Evolutionary conservation across 2,888 invertebrate genomes (phyloP).

Genomic region (Leptinotarsa haldemani): DNA sequence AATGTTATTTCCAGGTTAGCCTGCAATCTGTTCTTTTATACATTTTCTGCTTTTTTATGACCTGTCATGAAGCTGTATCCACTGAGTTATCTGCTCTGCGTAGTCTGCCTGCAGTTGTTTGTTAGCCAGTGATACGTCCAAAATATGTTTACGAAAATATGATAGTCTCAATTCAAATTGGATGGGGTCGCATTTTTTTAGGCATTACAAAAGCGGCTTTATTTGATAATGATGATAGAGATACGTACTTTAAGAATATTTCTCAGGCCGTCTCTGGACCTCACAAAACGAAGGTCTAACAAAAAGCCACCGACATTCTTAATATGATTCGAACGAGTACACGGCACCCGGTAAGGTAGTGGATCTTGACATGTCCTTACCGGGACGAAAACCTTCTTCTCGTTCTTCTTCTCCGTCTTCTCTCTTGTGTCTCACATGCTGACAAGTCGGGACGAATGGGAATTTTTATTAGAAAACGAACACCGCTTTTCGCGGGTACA

Average conservation of each 20-base stretch:
- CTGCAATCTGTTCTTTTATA: no score
- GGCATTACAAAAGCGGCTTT: no score
- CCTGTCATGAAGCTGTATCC: no score
- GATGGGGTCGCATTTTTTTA: no score
- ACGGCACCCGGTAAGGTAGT: constrained; percentile 53
- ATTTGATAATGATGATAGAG: neutral
- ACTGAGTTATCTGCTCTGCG: no score
- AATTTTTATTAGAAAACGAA: constrained; percentile 51
- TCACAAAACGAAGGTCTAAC: constrained; percentile 24
- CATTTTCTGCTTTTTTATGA: no score
- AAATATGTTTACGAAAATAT: no score
- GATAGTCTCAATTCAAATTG: no score
- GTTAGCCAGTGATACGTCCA: no score
- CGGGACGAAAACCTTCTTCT: constrained; percentile 35
- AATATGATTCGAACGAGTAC: constrained; percentile 35
- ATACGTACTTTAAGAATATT: neutral
- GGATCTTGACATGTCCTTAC: constrained; percentile 51
- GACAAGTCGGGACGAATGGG: constrained; percentile 39
- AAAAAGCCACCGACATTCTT: constrained; percentile 35
- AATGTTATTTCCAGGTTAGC: no score
- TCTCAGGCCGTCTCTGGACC: neutral
- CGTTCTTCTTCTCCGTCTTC: constrained; percentile 11
- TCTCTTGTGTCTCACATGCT: constrained; percentile 15
- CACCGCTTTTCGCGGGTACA: constrained; percentile 39
- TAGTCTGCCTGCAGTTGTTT: no score